Base-by-base conservation (phyloP, 1,140 invertebrate species). In the Melanaphis sacchari region DNA sequence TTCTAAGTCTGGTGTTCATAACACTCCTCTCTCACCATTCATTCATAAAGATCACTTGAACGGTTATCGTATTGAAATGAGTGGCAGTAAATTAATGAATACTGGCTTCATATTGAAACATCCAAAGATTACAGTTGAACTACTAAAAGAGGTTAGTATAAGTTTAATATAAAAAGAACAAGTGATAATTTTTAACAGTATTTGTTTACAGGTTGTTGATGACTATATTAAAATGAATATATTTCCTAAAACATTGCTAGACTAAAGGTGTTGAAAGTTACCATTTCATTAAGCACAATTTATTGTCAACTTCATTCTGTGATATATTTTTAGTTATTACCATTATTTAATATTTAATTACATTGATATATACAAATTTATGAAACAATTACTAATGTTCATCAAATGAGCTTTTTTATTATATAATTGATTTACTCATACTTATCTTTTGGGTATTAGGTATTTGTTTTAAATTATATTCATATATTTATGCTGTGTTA, bases 21-120 rank as follows among this genome's bases (percentile, higher is more conserved):
- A 98, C 95, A 98, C 98, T 87, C 98, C 98, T 46, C 95, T 99
- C 0, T 97, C 97, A 93, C 98, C 98, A 2, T 98, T 97, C 94
- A 97, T 98, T 95, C 97, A 97, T 94, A 96, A 97, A 94, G 98
- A 98, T 95, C 95, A 98, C 94, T 95, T 98, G 81, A 96, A 97
- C 94, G 97, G 98, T 95, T 97, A 97, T 94, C 97, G 98, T 95
- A 96, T 98, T 85, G 96, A 97, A 95, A 96, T 99, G 94, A 96
- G 97, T 95, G 96, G 97, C 40, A 95, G 95, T 93, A 97, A 97
- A 95, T 95, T 98, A 54, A 76, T 82, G 26, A 95, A 96, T 94
- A 94, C 95, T 87, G 96, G 96, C 84, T 97, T 96, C 94, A 94
- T 95, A 81, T 95, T 96, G 24, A 94, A 95, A 40, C 96, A 96